Base-by-base conservation (phyloP, 2,113 vertebrate genomes). In the Dissostichus mawsoni region DNA sequence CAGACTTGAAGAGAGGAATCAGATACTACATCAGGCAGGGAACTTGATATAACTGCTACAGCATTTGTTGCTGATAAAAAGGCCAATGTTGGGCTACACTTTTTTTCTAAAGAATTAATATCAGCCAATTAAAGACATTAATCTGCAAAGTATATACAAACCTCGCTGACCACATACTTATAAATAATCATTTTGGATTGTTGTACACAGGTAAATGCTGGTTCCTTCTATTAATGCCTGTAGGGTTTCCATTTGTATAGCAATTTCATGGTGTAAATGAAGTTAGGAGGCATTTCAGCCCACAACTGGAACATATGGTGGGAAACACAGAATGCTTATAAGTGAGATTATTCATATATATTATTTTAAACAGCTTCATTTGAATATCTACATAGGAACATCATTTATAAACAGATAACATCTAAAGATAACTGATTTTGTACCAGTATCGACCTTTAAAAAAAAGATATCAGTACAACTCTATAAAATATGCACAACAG, bases 401-500 rank as follows among this genome's bases (percentile, higher is more conserved):
- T 17, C 3, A 23, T 29, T 23, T 18, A 52, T 53, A 0, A 8
- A 10, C 8, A 1, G 7, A 55, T 68, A 33, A 16, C 10, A 72
- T 59, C 14, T 8, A 18, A 62, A 74, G 82, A 76, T 3, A 77
- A 29, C 29, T 29, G 29, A 29, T 29, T 66, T 44, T 65, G 17
- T 47, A 20, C 17, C 2, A 52, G 71, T 52, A 83, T 77, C 36
- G 14, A 66, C 47, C 20, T 75, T 66, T n/a, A 8, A 62, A 36
- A 33, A 59, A 68, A 44, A 44, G 74, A n/a, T 59, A 72, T 41
- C 76, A 80, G 80, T 83, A 61, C 67, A 73, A 23, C 64, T 62
- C 72, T 66, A 73, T 64, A 73, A 78, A 88, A 83, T 85, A 89
- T 79, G 81, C 82, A 70, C 36, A 25, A 80, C 63, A 83, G 85